Conservation (phyloP, 2,888 invertebrate genomes). For the Agonopterix alstromeriana region DNA sequence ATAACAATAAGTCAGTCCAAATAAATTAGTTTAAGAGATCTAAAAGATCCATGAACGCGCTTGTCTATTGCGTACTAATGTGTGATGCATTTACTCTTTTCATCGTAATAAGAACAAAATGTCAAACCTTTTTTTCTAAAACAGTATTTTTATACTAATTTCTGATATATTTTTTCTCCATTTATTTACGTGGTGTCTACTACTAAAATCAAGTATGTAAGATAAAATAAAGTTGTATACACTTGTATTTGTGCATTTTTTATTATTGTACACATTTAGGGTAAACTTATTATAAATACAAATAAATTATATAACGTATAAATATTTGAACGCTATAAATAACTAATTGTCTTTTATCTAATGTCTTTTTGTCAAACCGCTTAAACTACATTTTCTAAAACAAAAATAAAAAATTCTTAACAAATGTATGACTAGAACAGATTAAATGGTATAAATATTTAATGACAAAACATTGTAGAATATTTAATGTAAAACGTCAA, state of each 20-base stretch:
- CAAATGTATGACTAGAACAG: constrained; percentile 15
- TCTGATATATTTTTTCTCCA: constrained; percentile 46
- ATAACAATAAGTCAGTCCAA: constrained; percentile 8
- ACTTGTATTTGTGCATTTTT: constrained; percentile 40
- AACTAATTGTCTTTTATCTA: constrained; percentile 32
- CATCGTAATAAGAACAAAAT: constrained; percentile 6
- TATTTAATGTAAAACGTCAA: not conserved
- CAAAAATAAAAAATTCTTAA: not conserved
- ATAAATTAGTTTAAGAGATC: constrained; percentile 9
- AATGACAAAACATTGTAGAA: too few species aligned
- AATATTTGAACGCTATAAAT: constrained; percentile 10
- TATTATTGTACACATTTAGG: constrained; percentile 10
- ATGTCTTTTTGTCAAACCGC: constrained; percentile 21
- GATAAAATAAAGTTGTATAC: constrained; percentile 71
- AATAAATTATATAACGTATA: constrained; percentile 14
- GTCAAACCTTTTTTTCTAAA: constrained; percentile 31
- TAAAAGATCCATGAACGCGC: constrained; percentile 12
- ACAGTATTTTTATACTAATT: constrained; percentile 74
- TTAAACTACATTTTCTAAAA: not conserved
- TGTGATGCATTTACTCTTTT: constrained; percentile 31
- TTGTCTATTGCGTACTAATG: constrained; percentile 19
- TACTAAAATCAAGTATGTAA: constrained; percentile 56
- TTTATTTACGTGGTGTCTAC: constrained; percentile 60
- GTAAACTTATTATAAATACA: constrained; percentile 13
- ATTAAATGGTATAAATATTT: not conserved